Conservation (phyloP, 2,888 invertebrate genomes). For the Epirrita christyi region DNA sequence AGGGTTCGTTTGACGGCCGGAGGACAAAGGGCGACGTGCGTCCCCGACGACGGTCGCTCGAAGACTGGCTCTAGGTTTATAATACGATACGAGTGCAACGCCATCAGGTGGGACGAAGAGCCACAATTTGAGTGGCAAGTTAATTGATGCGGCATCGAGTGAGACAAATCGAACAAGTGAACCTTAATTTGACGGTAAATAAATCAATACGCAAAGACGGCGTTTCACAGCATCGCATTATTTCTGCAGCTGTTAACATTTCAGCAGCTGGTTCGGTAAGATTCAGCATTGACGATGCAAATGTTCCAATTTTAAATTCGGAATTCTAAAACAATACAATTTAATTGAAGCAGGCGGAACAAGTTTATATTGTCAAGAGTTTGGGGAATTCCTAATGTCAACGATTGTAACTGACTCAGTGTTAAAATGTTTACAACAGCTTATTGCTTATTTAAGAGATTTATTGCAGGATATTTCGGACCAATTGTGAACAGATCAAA, state of each 20-base stretch:
- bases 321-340: conserved; percentile 44
- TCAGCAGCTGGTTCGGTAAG: conserved; percentile 4
- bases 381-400: conserved; percentile 40
- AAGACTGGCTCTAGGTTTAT: conserved; percentile 57
- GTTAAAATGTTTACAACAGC: conserved; percentile 24
- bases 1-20: conserved; percentile 56
- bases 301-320: conserved; percentile 31
- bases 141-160: conserved; percentile 60
- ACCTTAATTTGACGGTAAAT: conserved; percentile 39
- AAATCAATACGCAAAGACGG: conserved; percentile 19
- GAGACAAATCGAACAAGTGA: conserved; percentile 43
- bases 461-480: conserved; percentile 20
- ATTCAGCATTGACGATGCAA: conserved; percentile 6
- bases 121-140: conserved; percentile 47
- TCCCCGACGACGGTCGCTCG: conserved; percentile 60
- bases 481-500: conserved; percentile 8
- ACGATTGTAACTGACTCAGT: conserved; percentile 23
- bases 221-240: no score
- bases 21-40: conserved; percentile 68
- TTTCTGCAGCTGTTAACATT: no score
- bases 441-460: conserved; percentile 30
- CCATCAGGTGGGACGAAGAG: conserved; percentile 62
- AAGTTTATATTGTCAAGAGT: conserved; percentile 29
- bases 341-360: conserved; percentile 38
- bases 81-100: conserved; percentile 41